A percentile compares a stretch with the other conserved stretches of the same genome.
phyloP scores from a whole-genome alignment of 1,140 invertebrate genomes.

The Drosophila arawakana region DNA sequence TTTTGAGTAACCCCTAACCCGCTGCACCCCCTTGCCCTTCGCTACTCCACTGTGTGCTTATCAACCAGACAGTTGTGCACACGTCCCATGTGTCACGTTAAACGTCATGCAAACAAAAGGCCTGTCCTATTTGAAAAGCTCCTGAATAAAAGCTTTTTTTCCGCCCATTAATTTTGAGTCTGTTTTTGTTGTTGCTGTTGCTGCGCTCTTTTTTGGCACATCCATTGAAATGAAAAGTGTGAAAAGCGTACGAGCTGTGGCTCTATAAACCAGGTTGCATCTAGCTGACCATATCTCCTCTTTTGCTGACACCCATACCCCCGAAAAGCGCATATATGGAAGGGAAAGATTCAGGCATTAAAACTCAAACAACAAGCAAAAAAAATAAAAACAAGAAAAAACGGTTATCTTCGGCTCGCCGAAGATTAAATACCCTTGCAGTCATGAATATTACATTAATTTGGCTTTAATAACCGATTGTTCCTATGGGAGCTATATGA shows the following conservation, averaged over 20 bases:
- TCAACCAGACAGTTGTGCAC: slow-evolving; percentile 47
- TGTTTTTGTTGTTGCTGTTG: slow-evolving; percentile 26
- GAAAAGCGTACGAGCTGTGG: slow-evolving; percentile 55
- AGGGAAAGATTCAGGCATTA: slow-evolving; percentile 9
- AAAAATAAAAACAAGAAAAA: too few relatives aligned
- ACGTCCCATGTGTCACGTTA: slow-evolving; percentile 76
- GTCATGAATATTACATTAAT: too few relatives aligned
- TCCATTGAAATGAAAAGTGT: slow-evolving; percentile 64
- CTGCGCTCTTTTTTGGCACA: slow-evolving; percentile 2
- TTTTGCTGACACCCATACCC: background rate
- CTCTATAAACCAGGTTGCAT: slow-evolving; percentile 56
- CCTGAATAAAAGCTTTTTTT: slow-evolving; percentile 62
- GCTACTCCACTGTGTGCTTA: slow-evolving; percentile 18
- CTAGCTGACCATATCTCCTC: slow-evolving; percentile 22
- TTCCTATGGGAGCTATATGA: too few relatives aligned
- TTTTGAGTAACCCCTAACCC: slow-evolving; percentile 19
- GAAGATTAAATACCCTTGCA: too few relatives aligned
- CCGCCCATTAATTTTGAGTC: slow-evolving; percentile 69
- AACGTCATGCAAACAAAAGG: slow-evolving; percentile 78
- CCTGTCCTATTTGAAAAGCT: slow-evolving; percentile 55
- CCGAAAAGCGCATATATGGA: slow-evolving; percentile 11
- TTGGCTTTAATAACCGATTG: too few relatives aligned
- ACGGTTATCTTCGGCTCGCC: too few relatives aligned
- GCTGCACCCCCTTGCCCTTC: background rate
- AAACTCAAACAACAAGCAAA: slow-evolving; percentile 41